Evolutionary conservation across 2,113 vertebrate species (phyloP), one percentile per base, ranked within the genome.

Genomic region (Geothlypis trichas): DNA sequence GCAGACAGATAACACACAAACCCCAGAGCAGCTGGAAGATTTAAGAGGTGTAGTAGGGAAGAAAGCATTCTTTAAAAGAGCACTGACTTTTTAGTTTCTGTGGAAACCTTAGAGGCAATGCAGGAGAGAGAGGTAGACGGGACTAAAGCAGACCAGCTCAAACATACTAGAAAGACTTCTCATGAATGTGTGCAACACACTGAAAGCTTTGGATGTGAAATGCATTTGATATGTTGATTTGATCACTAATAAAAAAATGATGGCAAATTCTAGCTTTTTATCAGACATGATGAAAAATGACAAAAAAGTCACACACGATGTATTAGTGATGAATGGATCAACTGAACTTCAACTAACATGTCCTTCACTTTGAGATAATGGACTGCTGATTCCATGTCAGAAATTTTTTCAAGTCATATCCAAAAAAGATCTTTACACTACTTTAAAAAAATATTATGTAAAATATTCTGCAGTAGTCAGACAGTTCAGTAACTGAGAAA

Each of bases 31-130:
- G 75, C 72, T 58, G 28, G 71, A 88, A 94, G 87, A 95, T 89
- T 95, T 83, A 96, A 91, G 93, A 95, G 84, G 74, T 87, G 66
- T 68, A 88, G 59, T 13, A 77, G 51, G 35, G 87, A 96, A 87
- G 82, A 96, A 87, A 90, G 75, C 79, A 77, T 63, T 94, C 88
- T 67, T 90, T 71, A 83, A 80, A 89, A 73, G 11, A 86, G 63
- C 57, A 74, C 0, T 77, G 87, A 84, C 84, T 72, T 79, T 61
- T 51, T 47, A 66, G 91, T 83, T 95, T 91, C 90, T 94, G 78
- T 77, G 92, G 59, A 94, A 94, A 94, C 61, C 67, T 80, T 54
- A 83, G 59, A 85, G 67, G 77, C 42, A 94, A 82, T 1, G 3
- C 66, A 91, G 63, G 13, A 44, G 49, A 68, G 41, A 41, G 47